Conservation (phyloP, 2,888 invertebrate genomes). For the Plutella xylostella region DNA sequence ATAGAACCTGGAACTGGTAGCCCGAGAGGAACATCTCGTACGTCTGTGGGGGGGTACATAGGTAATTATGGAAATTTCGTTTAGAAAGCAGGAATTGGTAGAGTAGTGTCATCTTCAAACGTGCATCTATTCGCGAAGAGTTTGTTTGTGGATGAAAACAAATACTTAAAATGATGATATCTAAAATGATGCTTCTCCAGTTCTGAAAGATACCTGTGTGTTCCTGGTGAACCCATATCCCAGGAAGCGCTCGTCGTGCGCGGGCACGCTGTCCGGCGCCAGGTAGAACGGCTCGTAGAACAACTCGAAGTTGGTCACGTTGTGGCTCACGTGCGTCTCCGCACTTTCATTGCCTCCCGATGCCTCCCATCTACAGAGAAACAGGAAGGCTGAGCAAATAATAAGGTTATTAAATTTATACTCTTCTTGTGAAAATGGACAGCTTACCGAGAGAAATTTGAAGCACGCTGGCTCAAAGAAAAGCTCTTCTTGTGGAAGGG, state of each 20-base stretch:
- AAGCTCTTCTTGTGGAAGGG: constrained; percentile 94
- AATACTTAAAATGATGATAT: no score
- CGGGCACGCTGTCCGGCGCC: constrained; percentile 82
- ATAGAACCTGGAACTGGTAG: constrained; percentile 87
- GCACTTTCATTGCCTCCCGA: constrained; percentile 69
- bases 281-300: constrained; percentile 95
- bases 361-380: constrained; percentile 75
- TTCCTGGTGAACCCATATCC: constrained; percentile 94
- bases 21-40: constrained; percentile 93
- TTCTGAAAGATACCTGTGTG: no score
- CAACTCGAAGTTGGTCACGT: constrained; percentile 85
- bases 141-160: no score
- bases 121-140: no score
- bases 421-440: no score
- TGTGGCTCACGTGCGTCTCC: constrained; percentile 83
- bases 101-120: no score
- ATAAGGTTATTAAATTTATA: no score
- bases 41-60: no score
- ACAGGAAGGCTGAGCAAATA: no score
- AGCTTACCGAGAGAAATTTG: constrained; percentile 88
- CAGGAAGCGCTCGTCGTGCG: constrained; percentile 89
- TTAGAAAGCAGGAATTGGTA: no score
- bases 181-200: no score
- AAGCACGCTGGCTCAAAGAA: constrained; percentile 92
- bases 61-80: no score